Percentiles rank a stretch among this genome's conserved stretches.
phyloP scores from a whole-genome alignment of 2,888 invertebrate species.

The Machimus atricapillus region DNA sequence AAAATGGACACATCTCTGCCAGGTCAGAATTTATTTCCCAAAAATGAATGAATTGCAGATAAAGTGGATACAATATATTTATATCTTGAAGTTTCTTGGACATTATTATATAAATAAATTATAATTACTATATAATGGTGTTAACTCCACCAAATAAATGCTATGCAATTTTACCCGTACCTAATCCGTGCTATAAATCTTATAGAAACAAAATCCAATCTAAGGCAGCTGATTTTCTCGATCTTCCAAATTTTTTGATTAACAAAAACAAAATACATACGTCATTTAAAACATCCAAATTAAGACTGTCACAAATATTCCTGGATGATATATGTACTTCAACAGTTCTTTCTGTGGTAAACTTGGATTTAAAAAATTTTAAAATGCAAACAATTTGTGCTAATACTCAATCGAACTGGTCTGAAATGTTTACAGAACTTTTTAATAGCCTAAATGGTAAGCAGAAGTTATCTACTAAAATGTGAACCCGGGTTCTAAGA shows the following conservation, averaged over 20 bases:
- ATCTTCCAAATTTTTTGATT: not conserved
- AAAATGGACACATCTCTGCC: not conserved
- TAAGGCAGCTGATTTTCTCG: not conserved
- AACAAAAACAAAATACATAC: not conserved
- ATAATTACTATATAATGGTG: too few relatives aligned
- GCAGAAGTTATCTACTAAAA: not conserved
- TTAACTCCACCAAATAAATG: not conserved
- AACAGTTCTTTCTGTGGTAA: not conserved
- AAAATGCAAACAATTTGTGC: not conserved
- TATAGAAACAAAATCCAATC: too few relatives aligned
- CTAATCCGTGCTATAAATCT: too few relatives aligned
- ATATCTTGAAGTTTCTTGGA: not conserved
- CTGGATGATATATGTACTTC: not conserved
- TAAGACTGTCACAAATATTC: not conserved
- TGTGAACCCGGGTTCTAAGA: too few relatives aligned
- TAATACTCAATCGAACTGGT: not conserved
- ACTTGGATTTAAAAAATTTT: not conserved
- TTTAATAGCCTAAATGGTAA: conserved; percentile 15
- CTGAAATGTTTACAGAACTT: not conserved
- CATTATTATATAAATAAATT: too few relatives aligned
- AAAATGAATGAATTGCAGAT: not conserved
- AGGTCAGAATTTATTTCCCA: not conserved
- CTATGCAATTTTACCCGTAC: not conserved
- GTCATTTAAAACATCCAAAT: not conserved
- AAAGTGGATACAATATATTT: not conserved